phyloP scores from a whole-genome alignment of 2,888 invertebrate species.

The Perizoma affinitatum region DNA sequence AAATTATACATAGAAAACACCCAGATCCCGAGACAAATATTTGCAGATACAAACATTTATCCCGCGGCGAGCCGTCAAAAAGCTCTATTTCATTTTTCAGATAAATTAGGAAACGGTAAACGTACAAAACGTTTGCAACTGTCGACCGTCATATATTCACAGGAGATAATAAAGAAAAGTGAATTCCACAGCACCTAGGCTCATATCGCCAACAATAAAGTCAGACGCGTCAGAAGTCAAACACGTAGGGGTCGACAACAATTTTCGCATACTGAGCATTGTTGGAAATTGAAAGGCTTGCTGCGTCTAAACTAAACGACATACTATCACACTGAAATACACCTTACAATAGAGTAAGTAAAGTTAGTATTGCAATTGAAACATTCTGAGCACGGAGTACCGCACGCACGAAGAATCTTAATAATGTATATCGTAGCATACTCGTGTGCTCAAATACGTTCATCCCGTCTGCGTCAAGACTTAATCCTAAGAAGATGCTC shows the following conservation, averaged over 20 bases:
- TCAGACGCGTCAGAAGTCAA: constrained; percentile 49
- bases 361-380: constrained; percentile 17
- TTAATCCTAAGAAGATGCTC: constrained; percentile 46
- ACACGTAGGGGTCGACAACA: constrained; percentile 70
- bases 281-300: constrained; percentile 69
- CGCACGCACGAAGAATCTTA: constrained; percentile 62
- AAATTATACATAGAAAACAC: too few species aligned
- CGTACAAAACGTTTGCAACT: constrained; percentile 15
- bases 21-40: too few species aligned
- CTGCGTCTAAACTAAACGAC: constrained; percentile 50
- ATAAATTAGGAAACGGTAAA: constrained; percentile 21
- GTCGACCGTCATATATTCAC: constrained; percentile 18
- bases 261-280: constrained; percentile 72
- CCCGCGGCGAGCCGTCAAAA: too few species aligned
- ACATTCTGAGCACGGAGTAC: constrained; percentile 17
- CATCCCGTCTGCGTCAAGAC: constrained; percentile 45
- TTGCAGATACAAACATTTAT: too few species aligned
- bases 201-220: constrained; percentile 45
- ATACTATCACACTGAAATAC: constrained; percentile 1
- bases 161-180: constrained; percentile 41
- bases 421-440: constrained; percentile 55
- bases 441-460: constrained; percentile 47
- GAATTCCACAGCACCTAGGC: constrained; percentile 48
- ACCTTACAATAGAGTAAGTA: constrained; percentile 1
- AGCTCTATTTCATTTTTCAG: constrained; percentile 12